These are phyloP conservation scores for Bombus confusus DNA, from an alignment of 1,140 invertebrate genomes.

Conservation along the genomic window DNA sequence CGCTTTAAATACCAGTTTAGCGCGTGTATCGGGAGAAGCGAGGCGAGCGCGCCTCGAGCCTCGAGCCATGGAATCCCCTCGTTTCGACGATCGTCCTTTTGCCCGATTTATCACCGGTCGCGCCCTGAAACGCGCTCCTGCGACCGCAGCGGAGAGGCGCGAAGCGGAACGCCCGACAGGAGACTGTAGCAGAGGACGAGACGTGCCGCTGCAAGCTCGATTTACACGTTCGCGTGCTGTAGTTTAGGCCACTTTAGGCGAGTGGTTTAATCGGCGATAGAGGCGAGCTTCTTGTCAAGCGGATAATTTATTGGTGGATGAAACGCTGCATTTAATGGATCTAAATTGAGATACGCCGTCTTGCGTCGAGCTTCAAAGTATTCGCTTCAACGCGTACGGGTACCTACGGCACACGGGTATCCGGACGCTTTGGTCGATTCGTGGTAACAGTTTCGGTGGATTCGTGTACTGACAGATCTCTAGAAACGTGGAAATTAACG, in stretches of 20 bases:
- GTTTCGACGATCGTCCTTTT: conserved; percentile 11
- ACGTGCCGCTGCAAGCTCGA: background rate
- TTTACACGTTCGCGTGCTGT: conserved; percentile 7
- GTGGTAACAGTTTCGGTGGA: no score
- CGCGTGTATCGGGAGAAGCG: conserved; percentile 33
- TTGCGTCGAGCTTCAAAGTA: no score
- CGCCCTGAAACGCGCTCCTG: background rate
- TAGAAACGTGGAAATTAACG: no score
- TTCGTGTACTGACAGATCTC: no score
- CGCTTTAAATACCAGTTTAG: conserved; percentile 62
- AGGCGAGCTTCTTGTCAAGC: background rate
- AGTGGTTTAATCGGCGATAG: background rate
- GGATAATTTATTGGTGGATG: background rate
- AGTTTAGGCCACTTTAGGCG: no score
- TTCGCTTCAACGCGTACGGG: no score
- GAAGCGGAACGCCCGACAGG: background rate
- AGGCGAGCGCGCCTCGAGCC: background rate
- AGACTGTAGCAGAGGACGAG: background rate
- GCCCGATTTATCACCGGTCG: conserved; percentile 20
- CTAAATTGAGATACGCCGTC: no score
- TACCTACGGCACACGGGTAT: no score
- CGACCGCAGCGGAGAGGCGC: background rate
- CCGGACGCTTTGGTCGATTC: no score
- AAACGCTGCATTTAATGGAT: no score
- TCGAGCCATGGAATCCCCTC: conserved; percentile 29